Evolutionary conservation across 2,113 vertebrate genomes (phyloP).

Genomic region (Dasyprocta punctata): DNA sequence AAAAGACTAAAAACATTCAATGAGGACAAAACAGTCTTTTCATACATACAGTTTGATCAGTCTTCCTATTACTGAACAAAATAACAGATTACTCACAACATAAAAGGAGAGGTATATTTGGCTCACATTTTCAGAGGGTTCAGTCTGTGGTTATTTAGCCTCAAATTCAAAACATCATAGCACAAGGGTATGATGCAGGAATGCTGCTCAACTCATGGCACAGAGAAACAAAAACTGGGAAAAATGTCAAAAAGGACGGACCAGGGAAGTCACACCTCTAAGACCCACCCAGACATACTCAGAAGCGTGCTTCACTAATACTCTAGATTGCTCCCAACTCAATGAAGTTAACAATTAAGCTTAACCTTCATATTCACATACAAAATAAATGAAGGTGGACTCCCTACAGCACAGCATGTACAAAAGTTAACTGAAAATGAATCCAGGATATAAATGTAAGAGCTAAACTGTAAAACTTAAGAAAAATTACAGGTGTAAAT

Average conservation of each 20-base stretch:
- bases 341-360: not conserved
- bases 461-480: not conserved
- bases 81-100: not conserved
- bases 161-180: too few relatives aligned
- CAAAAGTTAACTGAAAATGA: not conserved
- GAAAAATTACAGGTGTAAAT: not conserved
- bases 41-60: not conserved
- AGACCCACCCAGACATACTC: not conserved
- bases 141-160: too few relatives aligned
- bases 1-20: too few relatives aligned
- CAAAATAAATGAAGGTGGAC: not conserved
- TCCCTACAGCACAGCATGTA: not conserved
- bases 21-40: not conserved
- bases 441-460: not conserved
- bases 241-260: not conserved
- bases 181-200: not conserved
- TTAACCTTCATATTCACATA: not conserved
- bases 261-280: not conserved
- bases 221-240: not conserved
- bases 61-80: not conserved
- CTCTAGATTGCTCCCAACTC: not conserved
- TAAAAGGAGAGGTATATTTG: not conserved
- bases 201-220: not conserved
- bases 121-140: not conserved
- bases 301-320: not conserved